Percentiles rank a stretch among this genome's conserved stretches.
phyloP scores from a whole-genome alignment of 2,797 vertebrate species.

The Pseudochromis fuscus region DNA sequence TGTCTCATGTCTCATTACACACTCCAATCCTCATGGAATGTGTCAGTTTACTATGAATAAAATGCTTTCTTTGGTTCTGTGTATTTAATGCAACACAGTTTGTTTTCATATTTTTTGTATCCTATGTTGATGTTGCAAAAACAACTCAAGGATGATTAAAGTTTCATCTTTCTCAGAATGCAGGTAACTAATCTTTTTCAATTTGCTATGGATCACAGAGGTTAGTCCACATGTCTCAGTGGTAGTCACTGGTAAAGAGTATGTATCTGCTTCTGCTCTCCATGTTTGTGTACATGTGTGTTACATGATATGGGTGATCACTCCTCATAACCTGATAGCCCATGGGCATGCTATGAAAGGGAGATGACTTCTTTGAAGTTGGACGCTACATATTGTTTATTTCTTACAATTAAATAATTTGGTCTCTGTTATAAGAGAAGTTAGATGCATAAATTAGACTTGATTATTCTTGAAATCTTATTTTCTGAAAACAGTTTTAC shows the following conservation, averaged over 20 bases:
- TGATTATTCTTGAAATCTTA: no score
- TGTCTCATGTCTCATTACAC: constrained; percentile 47
- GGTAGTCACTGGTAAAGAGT: constrained; percentile 40
- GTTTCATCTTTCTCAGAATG: constrained; percentile 58
- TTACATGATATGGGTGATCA: constrained; percentile 70
- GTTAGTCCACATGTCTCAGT: constrained; percentile 58
- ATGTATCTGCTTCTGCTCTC: constrained; percentile 56
- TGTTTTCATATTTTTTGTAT: neutral
- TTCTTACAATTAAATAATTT: neutral
- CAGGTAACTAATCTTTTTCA: constrained; percentile 64
- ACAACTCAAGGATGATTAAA: constrained; percentile 25
- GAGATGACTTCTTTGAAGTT: constrained; percentile 17
- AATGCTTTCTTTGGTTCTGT: constrained; percentile 24
- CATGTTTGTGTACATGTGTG: constrained; percentile 71
- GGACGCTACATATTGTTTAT: neutral
- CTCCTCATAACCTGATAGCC: constrained; percentile 45
- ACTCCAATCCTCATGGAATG: constrained; percentile 65
- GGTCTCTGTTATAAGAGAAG: neutral
- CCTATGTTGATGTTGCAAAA: constrained; percentile 27
- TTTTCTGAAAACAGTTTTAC: no score
- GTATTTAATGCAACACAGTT: constrained; percentile 19
- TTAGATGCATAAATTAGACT: neutral
- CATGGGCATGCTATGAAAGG: constrained; percentile 17
- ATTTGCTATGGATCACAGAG: constrained; percentile 74
- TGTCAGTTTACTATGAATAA: constrained; percentile 62